Base-by-base conservation (phyloP, 2,113 vertebrate species). In the Epinephelus fuscoguttatus region DNA sequence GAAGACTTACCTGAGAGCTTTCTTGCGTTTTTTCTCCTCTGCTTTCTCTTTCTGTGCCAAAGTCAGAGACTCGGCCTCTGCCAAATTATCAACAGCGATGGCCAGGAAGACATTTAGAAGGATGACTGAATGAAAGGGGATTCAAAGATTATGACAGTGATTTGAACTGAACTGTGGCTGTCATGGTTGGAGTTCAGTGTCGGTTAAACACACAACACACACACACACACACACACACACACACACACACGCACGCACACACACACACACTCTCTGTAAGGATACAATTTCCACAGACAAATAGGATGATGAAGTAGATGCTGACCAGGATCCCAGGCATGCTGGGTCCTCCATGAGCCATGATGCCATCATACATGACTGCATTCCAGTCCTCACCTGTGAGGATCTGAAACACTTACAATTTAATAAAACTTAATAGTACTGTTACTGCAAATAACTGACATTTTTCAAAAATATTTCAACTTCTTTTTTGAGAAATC, bases 241-340 rank as follows among this genome's bases (percentile, higher is more conserved):
- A 66, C 27, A 21, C 13, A 40, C 45, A 75, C 5, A 72, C 9
- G 42, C 33, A 42, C 2, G 52, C 37, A 5, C 30, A 69, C 33
- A 45, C 19, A 59, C 52, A 53, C 53, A 10, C 15, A 40, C 5
- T 12, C 17, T 4, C 1, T 6, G 4, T 49, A 59, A 91, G 96
- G 97, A 98, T 99, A 97, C 97, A 99, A 84, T 99, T 98, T 77
- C 97, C 97, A 80, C 96, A 97, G 42, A 98, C 96, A 0, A 98
- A 99, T 53, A 98, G 96, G 84, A 99, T 95, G 92, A 99, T 96
- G 91, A 99, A 99, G 85, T 98, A 99, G 80, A 98, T 95, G 94
- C 97, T 97, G 89, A 97, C 97, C 0, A 97, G 93, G 88, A 99
- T 93, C 0, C 97, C 97, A 0, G 97, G 97, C 78, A 97, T 97